Percentiles rank a stretch among this genome's conserved stretches.
Evolutionary conservation across 2,888 invertebrate species (phyloP).

Genomic region (Conchocele bisecta): DNA sequence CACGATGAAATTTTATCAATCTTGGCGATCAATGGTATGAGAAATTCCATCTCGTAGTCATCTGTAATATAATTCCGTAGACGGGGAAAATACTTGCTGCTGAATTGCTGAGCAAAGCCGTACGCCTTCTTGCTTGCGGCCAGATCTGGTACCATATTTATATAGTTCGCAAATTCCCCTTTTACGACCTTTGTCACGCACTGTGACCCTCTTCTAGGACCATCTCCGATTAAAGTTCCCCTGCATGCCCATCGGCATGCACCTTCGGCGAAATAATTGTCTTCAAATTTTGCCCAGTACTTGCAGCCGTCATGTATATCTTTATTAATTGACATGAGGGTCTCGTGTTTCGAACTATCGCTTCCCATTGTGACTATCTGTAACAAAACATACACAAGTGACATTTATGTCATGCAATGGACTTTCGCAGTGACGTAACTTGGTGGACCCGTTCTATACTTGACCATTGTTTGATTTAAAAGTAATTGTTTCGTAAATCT

Average conservation of each 20-base stretch:
- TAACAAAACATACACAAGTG: too few species aligned
- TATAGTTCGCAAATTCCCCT: slow-evolving; percentile 14
- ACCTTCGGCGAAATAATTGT: slow-evolving; percentile 24
- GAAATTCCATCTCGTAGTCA: slow-evolving; percentile 36
- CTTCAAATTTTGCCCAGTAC: slow-evolving; percentile 28
- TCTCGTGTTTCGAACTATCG: too few species aligned
- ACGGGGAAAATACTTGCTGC: slow-evolving; percentile 1
- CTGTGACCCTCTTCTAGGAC: slow-evolving; percentile 8
- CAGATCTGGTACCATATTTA: slow-evolving; percentile 27
- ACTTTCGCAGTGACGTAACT: too few species aligned
- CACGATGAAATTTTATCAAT: slow-evolving; percentile 21
- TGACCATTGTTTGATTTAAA: too few species aligned
- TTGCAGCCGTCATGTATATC: slow-evolving; percentile 20
- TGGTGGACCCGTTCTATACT: too few species aligned
- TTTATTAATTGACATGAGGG: slow-evolving; percentile 6
- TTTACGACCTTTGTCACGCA: slow-evolving; percentile 36
- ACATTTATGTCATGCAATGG: too few species aligned
- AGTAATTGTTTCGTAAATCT: too few species aligned
- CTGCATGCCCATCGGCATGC: slow-evolving; percentile 27
- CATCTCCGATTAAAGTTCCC: slow-evolving; percentile 19
- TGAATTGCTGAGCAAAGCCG: slow-evolving; percentile 31
- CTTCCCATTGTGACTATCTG: too few species aligned
- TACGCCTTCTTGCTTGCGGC: slow-evolving; percentile 34
- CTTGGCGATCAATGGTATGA: slow-evolving; percentile 28
- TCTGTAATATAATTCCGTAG: slow-evolving; percentile 7